Conservation (phyloP, 2,888 invertebrate species). For the Malachius bipustulatus region DNA sequence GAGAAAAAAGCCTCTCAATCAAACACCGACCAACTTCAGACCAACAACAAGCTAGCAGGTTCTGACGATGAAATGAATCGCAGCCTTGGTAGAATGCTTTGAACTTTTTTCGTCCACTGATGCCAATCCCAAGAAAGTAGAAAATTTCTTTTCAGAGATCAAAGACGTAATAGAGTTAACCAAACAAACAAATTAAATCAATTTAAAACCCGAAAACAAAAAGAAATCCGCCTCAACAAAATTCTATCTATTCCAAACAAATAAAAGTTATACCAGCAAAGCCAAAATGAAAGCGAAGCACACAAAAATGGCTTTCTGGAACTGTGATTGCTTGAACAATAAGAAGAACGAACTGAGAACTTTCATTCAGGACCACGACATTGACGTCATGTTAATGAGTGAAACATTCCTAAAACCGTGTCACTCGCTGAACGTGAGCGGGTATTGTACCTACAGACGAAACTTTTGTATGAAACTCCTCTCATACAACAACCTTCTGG, state of each 20-base stretch:
- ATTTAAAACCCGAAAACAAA: too few species aligned
- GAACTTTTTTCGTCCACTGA: too few species aligned
- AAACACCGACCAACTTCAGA: not conserved
- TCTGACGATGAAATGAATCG: not conserved
- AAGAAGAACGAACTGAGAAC: not conserved
- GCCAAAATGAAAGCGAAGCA: too few species aligned
- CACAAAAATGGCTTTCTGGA: conserved; percentile 7
- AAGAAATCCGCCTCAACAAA: too few species aligned
- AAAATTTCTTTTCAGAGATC: too few species aligned
- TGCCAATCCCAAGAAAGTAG: too few species aligned
- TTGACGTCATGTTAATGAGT: conserved; percentile 6
- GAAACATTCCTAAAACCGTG: conserved; percentile 6
- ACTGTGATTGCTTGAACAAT: not conserved
- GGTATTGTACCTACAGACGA: conserved; percentile 5
- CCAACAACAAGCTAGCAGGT: not conserved
- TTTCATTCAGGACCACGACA: conserved; percentile 7
- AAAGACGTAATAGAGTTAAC: too few species aligned
- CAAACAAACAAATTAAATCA: too few species aligned
- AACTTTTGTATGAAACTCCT: too few species aligned
- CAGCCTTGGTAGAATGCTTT: not conserved
- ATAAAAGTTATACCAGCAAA: too few species aligned
- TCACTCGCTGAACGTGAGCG: not conserved
- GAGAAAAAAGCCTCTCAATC: not conserved
- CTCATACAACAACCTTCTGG: too few species aligned
- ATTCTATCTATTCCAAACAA: too few species aligned